phyloP scores from a whole-genome alignment of 2,113 vertebrate genomes.

The Conger conger region DNA sequence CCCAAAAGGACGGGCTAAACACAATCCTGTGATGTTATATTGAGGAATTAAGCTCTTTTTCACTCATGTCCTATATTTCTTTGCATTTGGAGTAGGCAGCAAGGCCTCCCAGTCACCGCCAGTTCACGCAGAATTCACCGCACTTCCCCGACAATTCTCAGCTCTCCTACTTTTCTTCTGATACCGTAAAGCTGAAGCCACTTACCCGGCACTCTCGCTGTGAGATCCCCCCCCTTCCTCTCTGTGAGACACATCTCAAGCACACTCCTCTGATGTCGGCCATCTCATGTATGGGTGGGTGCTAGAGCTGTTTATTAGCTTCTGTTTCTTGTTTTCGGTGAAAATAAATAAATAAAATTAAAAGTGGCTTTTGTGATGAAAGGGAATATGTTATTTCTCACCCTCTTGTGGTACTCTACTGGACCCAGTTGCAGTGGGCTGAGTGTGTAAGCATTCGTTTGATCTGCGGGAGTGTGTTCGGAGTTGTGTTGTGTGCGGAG shows the following conservation, averaged over 20 bases:
- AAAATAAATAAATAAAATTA: neutral
- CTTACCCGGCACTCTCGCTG: neutral
- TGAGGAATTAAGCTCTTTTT: too few relatives aligned
- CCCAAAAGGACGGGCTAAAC: too few relatives aligned
- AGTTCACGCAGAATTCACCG: too few relatives aligned
- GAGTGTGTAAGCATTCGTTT: neutral
- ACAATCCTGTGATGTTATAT: too few relatives aligned
- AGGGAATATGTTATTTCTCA: neutral
- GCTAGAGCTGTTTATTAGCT: neutral
- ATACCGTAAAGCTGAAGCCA: neutral
- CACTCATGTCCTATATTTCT: too few relatives aligned
- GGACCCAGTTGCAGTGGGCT: neutral
- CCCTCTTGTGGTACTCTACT: neutral
- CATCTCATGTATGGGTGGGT: neutral
- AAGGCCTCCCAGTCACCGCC: too few relatives aligned
- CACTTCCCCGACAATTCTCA: neutral
- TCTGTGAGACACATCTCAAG: neutral
- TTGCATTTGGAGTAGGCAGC: too few relatives aligned
- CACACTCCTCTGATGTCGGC: neutral
- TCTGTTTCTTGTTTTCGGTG: neutral
- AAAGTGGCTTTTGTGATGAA: constrained; percentile 2
- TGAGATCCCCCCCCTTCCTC: neutral
- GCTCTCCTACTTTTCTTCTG: neutral
- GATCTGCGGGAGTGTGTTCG: neutral
- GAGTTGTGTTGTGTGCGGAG: too few relatives aligned